Percentiles rank a stretch among this genome's conserved stretches.
Evolutionary conservation across 2,888 invertebrate genomes (phyloP).

Genomic region (Belgica antarctica): DNA sequence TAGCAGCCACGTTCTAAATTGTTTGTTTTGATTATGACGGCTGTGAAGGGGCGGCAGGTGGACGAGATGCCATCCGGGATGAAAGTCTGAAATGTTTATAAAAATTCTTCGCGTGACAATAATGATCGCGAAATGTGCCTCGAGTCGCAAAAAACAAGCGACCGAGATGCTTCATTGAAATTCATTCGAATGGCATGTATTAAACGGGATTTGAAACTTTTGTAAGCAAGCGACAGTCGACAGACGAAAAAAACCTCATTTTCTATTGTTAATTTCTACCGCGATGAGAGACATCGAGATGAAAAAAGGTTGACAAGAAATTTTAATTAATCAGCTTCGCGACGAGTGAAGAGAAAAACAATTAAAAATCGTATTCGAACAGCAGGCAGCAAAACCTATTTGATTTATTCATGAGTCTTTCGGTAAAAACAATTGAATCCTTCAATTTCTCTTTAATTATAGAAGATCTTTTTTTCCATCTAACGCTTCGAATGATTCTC

Average conservation of each 20-base stretch:
- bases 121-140: background rate
- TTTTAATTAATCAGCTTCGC: constrained; percentile 19
- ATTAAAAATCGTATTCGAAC: background rate
- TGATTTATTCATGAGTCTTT: constrained; percentile 1
- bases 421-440: background rate
- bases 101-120: background rate
- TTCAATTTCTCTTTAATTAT: background rate
- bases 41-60: background rate
- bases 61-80: background rate
- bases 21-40: background rate
- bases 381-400: background rate
- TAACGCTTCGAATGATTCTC: too few species aligned
- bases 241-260: too few species aligned
- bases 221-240: background rate
- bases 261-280: constrained; percentile 1
- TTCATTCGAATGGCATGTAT: background rate
- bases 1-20: background rate
- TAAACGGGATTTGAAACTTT: background rate
- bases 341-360: constrained; percentile 9
- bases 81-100: background rate
- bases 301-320: constrained; percentile 3
- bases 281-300: background rate
- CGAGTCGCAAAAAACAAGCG: too few species aligned
- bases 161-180: too few species aligned
- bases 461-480: constrained; percentile 2